phyloP scores from a whole-genome alignment of 1,140 invertebrate species.

The Diorhabda carinulata region DNA sequence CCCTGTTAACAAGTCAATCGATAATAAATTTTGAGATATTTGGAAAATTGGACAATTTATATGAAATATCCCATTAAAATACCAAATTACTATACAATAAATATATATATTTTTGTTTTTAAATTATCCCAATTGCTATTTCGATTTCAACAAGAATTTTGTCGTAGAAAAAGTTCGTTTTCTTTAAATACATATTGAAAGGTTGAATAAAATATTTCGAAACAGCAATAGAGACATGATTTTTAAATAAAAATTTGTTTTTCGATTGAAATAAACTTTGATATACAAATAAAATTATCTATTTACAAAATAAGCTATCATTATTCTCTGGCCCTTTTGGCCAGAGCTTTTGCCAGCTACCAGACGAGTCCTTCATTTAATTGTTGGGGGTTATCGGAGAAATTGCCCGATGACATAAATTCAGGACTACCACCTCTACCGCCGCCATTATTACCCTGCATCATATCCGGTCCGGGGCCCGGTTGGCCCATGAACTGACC shows the following conservation, averaged over 20 bases:
- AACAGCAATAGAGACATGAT: no score
- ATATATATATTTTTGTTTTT: no score
- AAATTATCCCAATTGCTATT: no score
- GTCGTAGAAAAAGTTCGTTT: no score
- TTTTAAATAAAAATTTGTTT: background rate
- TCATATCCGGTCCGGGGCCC: conserved; percentile 53
- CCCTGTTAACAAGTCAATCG: no score
- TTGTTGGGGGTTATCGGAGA: conserved; percentile 64
- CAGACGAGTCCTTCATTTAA: conserved; percentile 70
- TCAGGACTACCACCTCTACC: conserved; percentile 52
- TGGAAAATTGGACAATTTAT: no score
- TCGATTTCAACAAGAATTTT: no score
- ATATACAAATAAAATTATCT: conserved; percentile 15
- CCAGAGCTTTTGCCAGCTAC: conserved; percentile 54
- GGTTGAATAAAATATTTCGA: no score
- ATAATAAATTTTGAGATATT: no score
- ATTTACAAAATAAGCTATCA: conserved; percentile 20
- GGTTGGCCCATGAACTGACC: conserved; percentile 59
- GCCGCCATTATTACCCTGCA: conserved; percentile 49
- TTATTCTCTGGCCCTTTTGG: conserved; percentile 46
- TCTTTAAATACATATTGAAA: no score
- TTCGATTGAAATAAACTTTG: background rate
- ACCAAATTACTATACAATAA: no score
- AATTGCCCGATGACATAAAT: conserved; percentile 57
- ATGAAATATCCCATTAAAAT: no score